Conservation (phyloP, 1,140 invertebrate genomes). For the Dendrolimus kikuchii region DNA sequence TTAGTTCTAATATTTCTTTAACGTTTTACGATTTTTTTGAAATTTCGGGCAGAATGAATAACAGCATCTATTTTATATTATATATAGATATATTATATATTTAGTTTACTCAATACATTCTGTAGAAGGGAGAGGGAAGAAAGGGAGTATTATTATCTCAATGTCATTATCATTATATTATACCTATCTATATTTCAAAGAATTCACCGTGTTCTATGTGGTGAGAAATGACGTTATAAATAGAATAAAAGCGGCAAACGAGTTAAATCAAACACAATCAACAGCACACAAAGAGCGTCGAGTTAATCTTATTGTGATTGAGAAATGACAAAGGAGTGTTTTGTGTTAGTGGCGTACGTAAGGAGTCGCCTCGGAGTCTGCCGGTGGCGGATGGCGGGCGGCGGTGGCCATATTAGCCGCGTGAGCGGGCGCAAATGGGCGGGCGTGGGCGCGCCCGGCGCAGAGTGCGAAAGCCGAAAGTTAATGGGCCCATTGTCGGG, state of each 20-base stretch:
- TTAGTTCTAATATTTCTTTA: too few relatives aligned
- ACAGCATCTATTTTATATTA: too few relatives aligned
- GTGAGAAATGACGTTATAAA: conserved; percentile 6
- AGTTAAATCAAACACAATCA: conserved; percentile 52
- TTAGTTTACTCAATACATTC: too few relatives aligned
- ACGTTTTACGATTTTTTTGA: too few relatives aligned
- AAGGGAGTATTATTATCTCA: too few relatives aligned
- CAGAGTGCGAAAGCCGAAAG: conserved; percentile 55
- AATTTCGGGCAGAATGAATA: too few relatives aligned
- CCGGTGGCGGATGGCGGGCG: conserved; percentile 22
- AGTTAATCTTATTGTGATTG: conserved; percentile 54
- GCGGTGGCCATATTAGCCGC: conserved; percentile 58
- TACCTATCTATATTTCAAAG: too few relatives aligned
- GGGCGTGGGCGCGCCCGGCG: conserved; percentile 27
- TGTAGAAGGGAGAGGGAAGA: too few relatives aligned
- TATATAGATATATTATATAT: too few relatives aligned
- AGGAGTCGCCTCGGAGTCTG: conserved; percentile 51
- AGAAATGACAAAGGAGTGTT: conserved; percentile 28
- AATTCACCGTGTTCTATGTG: too few relatives aligned
- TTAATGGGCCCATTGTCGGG: conserved; percentile 65
- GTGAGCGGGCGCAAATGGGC: conserved; percentile 39
- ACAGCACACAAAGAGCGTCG: conserved; percentile 38
- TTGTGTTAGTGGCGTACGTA: conserved; percentile 20
- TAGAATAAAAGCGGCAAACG: conserved; percentile 35
- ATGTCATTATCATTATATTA: too few relatives aligned